Evolutionary conservation across 2,113 vertebrate genomes (phyloP).

Genomic region (Elaphurus davidianus): DNA sequence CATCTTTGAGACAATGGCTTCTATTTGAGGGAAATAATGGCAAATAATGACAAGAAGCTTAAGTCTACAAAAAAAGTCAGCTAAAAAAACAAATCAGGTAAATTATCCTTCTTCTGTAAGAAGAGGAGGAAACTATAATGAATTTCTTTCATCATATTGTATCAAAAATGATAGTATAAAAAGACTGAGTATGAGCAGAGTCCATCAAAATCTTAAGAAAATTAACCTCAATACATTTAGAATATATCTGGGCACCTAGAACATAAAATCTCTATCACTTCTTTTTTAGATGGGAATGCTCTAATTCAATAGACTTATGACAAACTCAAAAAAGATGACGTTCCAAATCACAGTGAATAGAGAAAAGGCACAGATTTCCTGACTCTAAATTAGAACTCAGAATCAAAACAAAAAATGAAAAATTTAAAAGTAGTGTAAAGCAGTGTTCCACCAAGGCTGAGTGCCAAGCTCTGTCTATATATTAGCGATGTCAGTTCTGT

Average conservation of each 20-base stretch:
- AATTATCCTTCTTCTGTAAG: background rate
- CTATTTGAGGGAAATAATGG: background rate
- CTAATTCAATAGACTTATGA: background rate
- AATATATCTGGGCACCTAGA: background rate
- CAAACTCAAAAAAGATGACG: slow-evolving; percentile 2
- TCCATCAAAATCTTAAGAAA: background rate
- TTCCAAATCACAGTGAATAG: background rate
- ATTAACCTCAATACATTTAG: background rate
- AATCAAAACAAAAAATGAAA: background rate
- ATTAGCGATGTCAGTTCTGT: slow-evolving; percentile 10
- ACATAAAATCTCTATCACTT: background rate
- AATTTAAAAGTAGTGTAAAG: background rate
- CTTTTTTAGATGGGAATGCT: background rate
- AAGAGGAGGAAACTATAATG: background rate
- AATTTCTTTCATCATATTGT: background rate
- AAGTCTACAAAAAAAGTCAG: background rate
- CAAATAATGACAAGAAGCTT: background rate
- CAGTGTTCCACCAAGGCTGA: background rate
- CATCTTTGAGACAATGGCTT: background rate
- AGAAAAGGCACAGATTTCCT: background rate
- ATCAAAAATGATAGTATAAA: background rate
- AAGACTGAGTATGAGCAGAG: background rate
- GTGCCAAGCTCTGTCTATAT: background rate
- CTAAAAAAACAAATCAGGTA: background rate
- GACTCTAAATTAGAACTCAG: background rate